Evolutionary conservation across 1,140 invertebrate genomes (phyloP).

Genomic region (Oedothorax gibbosus): DNA sequence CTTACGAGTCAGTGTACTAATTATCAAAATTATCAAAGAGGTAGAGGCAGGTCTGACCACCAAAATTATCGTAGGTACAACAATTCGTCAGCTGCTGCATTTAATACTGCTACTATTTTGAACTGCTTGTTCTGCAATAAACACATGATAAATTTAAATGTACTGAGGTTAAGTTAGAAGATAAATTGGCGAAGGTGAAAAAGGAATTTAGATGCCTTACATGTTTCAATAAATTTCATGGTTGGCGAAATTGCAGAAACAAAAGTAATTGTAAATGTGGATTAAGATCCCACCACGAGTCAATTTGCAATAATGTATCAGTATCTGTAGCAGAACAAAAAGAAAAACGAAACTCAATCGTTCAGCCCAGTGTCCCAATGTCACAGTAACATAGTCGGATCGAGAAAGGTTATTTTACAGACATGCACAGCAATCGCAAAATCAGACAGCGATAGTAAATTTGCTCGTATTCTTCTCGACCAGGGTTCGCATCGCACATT

Average conservation of each 20-base stretch:
- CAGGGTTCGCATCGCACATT: not conserved
- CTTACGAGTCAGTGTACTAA: not conserved
- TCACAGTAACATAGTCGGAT: not conserved
- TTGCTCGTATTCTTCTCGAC: not conserved
- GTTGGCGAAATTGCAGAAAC: not conserved
- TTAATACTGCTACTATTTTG: not conserved
- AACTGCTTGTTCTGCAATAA: not conserved
- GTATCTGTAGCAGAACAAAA: not conserved
- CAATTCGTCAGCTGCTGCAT: not conserved
- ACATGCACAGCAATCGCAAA: not conserved
- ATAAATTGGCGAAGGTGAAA: too few relatives aligned
- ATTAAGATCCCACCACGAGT: not conserved
- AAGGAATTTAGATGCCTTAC: too few relatives aligned
- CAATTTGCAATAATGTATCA: slow-evolving; percentile 4
- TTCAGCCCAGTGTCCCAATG: not conserved
- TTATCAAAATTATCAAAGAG: not conserved
- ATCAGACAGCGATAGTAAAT: not conserved
- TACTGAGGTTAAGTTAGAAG: not conserved
- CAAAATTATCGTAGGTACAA: not conserved
- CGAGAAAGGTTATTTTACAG: not conserved
- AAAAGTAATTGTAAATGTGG: not conserved
- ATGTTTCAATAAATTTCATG: not conserved
- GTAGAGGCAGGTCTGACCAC: not conserved
- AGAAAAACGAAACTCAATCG: not conserved
- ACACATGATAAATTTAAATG: not conserved